phyloP scores from a whole-genome alignment of 2,888 invertebrate genomes.

The Hyposoter dolosus region DNA sequence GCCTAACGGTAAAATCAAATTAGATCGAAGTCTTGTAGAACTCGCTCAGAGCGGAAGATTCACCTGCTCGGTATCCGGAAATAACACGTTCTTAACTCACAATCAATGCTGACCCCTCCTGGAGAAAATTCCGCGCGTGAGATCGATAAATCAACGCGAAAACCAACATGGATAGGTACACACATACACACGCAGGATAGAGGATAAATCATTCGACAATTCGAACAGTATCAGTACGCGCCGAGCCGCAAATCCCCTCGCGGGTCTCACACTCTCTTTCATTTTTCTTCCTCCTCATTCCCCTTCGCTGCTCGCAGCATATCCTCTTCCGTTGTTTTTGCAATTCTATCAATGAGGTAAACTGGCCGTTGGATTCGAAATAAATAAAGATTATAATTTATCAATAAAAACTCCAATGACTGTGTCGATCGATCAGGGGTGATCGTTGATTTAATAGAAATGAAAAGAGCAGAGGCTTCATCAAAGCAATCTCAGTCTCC shows the following conservation, averaged over 20 bases:
- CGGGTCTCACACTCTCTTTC: constrained; percentile 6
- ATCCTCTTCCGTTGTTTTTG: constrained; percentile 37
- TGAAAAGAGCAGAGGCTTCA: too few relatives aligned
- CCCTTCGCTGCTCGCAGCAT: neutral
- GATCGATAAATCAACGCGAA: constrained; percentile 70
- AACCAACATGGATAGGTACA: constrained; percentile 16
- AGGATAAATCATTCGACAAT: constrained; percentile 71
- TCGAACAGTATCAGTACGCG: constrained; percentile 66
- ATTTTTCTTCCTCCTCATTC: constrained; percentile 34
- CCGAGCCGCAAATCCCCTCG: constrained; percentile 61
- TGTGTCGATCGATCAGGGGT: too few relatives aligned
- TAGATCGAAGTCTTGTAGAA: constrained; percentile 34
- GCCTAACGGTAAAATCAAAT: constrained; percentile 11
- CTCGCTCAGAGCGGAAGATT: constrained; percentile 53
- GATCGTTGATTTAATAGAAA: too few relatives aligned
- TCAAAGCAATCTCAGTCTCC: neutral
- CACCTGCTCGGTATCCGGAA: constrained; percentile 60
- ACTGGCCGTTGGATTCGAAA: constrained; percentile 9
- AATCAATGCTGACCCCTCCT: constrained; percentile 50
- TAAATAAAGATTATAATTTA: neutral
- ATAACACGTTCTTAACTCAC: constrained; percentile 61
- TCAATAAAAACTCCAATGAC: neutral
- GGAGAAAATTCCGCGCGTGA: constrained; percentile 46
- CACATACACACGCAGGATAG: constrained; percentile 45
- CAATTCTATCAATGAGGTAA: neutral